These are phyloP conservation scores for Platyscapa corneri DNA, from an alignment of 1,140 invertebrate species.

Conservation along the genomic window DNA sequence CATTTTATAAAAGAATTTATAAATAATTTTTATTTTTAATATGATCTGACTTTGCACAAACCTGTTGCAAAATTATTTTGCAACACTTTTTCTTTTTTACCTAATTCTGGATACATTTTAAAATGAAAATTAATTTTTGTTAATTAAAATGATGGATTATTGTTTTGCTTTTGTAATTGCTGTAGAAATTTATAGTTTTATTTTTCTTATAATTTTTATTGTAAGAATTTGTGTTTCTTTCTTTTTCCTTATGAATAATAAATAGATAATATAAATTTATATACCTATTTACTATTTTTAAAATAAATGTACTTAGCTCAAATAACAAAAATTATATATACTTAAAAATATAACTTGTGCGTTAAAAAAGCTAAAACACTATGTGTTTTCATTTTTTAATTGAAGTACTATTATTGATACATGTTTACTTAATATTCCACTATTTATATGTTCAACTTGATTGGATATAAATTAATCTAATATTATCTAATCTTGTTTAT, in stretches of 20 bases:
- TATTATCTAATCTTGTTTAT: slow-evolving; percentile 11
- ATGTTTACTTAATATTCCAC: not conserved
- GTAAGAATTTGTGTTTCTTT: slow-evolving; percentile 30
- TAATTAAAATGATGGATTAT: slow-evolving; percentile 14
- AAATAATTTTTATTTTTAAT: slow-evolving; percentile 31
- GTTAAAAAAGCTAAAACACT: not conserved
- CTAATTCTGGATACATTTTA: not conserved
- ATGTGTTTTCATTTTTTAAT: not conserved
- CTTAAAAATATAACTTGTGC: not conserved
- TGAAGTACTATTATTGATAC: not conserved
- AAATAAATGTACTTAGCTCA: not conserved
- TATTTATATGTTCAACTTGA: not conserved
- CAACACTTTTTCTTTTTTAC: slow-evolving; percentile 14
- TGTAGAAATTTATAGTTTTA: slow-evolving; percentile 21
- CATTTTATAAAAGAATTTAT: slow-evolving; percentile 33
- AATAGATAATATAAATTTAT: not conserved
- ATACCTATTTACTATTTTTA: not conserved
- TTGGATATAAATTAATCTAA: not conserved
- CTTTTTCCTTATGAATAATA: slow-evolving; percentile 4
- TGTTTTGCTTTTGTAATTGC: slow-evolving; percentile 15
- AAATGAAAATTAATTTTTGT: not conserved
- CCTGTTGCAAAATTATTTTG: slow-evolving; percentile 27
- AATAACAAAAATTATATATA: not conserved
- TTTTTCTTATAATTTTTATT: slow-evolving; percentile 17
- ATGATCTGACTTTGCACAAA: slow-evolving; percentile 10